Evolutionary conservation across 2,888 invertebrate genomes (phyloP).

Genomic region (Halictus quadricinctus): DNA sequence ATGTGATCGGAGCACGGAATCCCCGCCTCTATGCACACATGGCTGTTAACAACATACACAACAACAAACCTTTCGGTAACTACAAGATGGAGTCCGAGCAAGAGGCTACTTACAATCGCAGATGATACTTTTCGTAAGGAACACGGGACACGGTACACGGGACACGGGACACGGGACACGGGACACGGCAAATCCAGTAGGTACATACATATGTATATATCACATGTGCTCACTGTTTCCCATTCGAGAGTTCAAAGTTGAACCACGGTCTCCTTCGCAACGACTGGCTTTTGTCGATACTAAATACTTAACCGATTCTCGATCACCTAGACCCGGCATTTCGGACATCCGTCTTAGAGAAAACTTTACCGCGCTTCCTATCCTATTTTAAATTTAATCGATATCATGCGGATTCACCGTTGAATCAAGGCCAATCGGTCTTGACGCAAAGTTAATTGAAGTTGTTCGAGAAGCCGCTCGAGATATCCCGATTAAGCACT

Average conservation of each 20-base stretch:
- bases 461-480: conserved; percentile 63
- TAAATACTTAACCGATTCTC: conserved; percentile 22
- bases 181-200: neutral
- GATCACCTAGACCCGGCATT: conserved; percentile 55
- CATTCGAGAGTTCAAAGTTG: too few relatives aligned
- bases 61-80: conserved; percentile 86
- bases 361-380: conserved; percentile 38
- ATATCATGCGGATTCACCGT: conserved; percentile 63
- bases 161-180: too few relatives aligned
- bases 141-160: neutral
- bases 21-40: conserved; percentile 84
- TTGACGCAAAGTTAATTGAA: conserved; percentile 65
- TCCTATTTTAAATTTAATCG: conserved; percentile 62
- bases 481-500: conserved; percentile 66
- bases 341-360: conserved; percentile 36
- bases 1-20: conserved; percentile 81
- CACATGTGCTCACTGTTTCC: too few relatives aligned
- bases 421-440: conserved; percentile 64
- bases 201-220: too few relatives aligned
- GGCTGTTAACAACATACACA: conserved; percentile 87
- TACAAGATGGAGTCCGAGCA: conserved; percentile 82
- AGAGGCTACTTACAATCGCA: conserved; percentile 46
- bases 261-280: neutral
- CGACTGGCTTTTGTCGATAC: conserved; percentile 4
- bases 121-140: neutral